Evolutionary conservation across 2,888 invertebrate species (phyloP), one percentile per base, ranked within the genome.

Genomic region (Glaucopsyche alexis): DNA sequence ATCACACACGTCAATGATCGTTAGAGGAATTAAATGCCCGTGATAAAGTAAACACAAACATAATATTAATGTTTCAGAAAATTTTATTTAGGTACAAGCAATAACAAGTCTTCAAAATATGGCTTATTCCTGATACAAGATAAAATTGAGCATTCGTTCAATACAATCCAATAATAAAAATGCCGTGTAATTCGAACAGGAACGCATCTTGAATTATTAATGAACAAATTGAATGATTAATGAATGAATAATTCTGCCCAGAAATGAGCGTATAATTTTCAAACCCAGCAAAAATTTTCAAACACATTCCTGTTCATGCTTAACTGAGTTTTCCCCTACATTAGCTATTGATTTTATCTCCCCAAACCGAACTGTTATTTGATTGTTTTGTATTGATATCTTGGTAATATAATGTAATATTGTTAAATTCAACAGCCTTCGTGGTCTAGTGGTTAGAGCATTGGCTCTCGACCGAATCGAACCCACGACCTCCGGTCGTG

Each of bases 191-290:
- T 45, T 45, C 16, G 45, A 42, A 67, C 11, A 45, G 45, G 42
- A 42, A 42, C 67, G 55, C 42, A 71, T 67, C 29, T 52, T 73
- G 71, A 71, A 69, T 73, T 70, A 73, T 73, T 67, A 69, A 74
- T 71, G 71, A 74, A 71, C n/a, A 29, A 52, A 74, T 71, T 74
- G 60, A 74, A 74, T 74, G 67, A 67, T 71, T 49, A 66, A 73
- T 73, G 71, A 65, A 71, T 45, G 70, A 72, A 74, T 72, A 67
- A 67, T 67, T 67, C 45, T 45, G 4, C 8, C 19, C 42, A 67
- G 45, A 45, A 67, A 45, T 67, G 67, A 67, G 45, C 67, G 67
- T 45, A 67, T 67, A 67, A 67, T 67, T 19, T 67, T 45, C 67
- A 67, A 66, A 67, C 42, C n/a, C 42, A n/a, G 67, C 67, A 42